Percentiles rank a stretch among this genome's conserved stretches.
Evolutionary conservation across 2,797 vertebrate species (phyloP).

Genomic region (Diglossa cyanea): DNA sequence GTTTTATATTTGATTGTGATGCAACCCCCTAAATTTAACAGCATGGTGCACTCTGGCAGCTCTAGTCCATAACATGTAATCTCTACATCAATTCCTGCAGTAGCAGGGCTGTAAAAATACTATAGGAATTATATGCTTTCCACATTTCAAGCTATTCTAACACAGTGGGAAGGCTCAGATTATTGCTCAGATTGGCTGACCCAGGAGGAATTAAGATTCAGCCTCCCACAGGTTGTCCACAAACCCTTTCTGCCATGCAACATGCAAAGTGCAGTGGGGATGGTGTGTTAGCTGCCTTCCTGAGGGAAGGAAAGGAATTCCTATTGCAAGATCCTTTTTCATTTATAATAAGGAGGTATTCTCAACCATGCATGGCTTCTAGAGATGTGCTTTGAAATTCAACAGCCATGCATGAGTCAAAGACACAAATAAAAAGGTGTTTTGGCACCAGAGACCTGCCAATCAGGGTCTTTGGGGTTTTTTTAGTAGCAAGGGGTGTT

Average conservation of each 20-base stretch:
- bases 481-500: not conserved
- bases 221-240: not conserved
- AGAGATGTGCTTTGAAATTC: not conserved
- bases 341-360: not conserved
- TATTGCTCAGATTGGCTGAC: not conserved
- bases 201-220: not conserved
- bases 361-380: not conserved
- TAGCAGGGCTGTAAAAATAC: not conserved
- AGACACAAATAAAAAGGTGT: not conserved
- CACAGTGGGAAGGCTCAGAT: not conserved
- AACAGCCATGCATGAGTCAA: not conserved
- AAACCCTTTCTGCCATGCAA: not conserved
- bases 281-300: not conserved
- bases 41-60: not conserved
- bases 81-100: not conserved
- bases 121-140: not conserved
- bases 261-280: not conserved
- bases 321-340: not conserved
- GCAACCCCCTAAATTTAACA: not conserved
- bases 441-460: not conserved
- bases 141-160: not conserved
- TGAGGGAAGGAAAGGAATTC: not conserved
- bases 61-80: fast-evolving
- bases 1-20: not conserved
- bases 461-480: not conserved